Percentiles rank a stretch among this genome's conserved stretches.
phyloP scores from a whole-genome alignment of 1,140 invertebrate species.

The Elysia chlorotica region DNA sequence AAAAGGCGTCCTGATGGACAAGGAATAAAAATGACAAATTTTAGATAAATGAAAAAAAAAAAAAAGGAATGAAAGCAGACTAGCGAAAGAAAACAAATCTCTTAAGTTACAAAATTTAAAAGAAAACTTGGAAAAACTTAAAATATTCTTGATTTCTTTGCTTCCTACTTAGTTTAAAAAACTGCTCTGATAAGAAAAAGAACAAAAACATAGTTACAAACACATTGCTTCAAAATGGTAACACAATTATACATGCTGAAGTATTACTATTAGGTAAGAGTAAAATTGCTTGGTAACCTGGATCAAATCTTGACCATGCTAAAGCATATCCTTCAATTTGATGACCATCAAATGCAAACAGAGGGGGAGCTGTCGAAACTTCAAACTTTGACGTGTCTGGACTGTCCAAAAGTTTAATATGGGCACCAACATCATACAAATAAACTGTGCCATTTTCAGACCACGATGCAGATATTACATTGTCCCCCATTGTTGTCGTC shows the following conservation, averaged over 20 bases:
- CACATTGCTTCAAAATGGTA: background rate
- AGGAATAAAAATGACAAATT: too few species aligned
- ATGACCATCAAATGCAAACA: constrained; percentile 90
- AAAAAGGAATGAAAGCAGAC: too few species aligned
- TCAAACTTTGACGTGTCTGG: constrained; percentile 66
- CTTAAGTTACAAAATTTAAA: too few species aligned
- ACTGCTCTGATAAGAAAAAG: too few species aligned
- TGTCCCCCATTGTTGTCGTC: constrained; percentile 60
- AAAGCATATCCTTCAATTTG: constrained; percentile 90
- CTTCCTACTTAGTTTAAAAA: too few species aligned
- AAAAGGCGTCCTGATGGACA: constrained; percentile 71
- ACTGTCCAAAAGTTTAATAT: constrained; percentile 80
- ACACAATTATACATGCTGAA: background rate
- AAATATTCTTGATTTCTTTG: too few species aligned
- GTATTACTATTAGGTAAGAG: too few species aligned
- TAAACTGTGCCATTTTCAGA: constrained; percentile 89
- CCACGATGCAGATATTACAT: constrained; percentile 82
- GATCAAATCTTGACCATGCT: constrained; percentile 84
- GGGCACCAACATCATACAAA: constrained; percentile 86
- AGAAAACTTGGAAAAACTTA: too few species aligned
- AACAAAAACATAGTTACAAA: too few species aligned
- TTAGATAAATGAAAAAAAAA: too few species aligned
- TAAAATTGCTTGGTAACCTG: too few species aligned
- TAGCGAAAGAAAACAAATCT: too few species aligned
- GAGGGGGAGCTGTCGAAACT: constrained; percentile 70